Evolutionary conservation across 2,797 vertebrate species (phyloP), one percentile per base, ranked within the genome.

Genomic region (Antrozous pallidus): DNA sequence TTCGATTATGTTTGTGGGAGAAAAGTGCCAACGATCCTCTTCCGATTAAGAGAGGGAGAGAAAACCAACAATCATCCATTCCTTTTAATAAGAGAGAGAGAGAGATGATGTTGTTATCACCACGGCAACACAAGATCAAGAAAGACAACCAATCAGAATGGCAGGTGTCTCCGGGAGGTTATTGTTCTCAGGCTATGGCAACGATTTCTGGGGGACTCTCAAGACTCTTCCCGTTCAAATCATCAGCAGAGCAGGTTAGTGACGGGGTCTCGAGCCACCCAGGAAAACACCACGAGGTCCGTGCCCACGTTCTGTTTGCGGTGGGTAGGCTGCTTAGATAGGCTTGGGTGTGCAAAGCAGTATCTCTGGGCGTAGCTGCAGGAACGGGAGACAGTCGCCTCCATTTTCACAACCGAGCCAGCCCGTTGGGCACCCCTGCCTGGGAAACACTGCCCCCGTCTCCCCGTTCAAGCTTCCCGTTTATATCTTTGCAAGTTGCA

Each of bases 111-210:
- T n/a, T 81, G 33, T 31, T 67, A 31, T 96, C 63, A 78, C 94
- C 81, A 94, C 84, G 94, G 81, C 73, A 94, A 95, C 96, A 77
- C 40, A 82, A 69, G 88, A 91, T 67, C 20, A n/a, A 56, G 88
- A 47, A 73, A 49, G 58, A 17, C 51, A 75, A 22, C 94, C 90
- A 90, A 77, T 83, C 54, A 73, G 77, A 95, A 63, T n/a, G 14
- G 31, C 67, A 24, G 26, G 54, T 36, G 90, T 73, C 69, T 78
- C 40, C 9, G 9, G 81, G 45, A 18, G 77, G 26, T 36, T 45
- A 67, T 86, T 91, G 85, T 90, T 82, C 92, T 93, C 75, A 38
- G 80, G 84, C 70, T 28, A 10, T 10, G 45, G 95, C 92, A 87
- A 83, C 45, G 65, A 33, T 95, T 95, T 96, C 61, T 14, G 49